Evolutionary conservation across 2,113 vertebrate genomes (phyloP).

Genomic region (Tragulus kanchil): DNA sequence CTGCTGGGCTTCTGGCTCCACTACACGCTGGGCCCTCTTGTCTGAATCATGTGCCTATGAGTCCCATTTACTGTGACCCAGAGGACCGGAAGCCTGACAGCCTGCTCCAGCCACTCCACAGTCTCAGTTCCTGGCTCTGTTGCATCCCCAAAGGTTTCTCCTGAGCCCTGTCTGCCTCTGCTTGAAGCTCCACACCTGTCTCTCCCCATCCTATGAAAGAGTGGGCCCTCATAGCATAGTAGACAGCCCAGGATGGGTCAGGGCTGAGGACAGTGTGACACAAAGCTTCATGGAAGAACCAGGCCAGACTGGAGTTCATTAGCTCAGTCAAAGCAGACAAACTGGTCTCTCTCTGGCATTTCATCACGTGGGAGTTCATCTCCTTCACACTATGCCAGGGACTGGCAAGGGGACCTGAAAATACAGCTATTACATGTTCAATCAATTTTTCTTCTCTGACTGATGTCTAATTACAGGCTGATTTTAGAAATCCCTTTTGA

Average conservation of each 20-base stretch:
- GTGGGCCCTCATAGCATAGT: background rate
- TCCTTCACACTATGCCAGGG: background rate
- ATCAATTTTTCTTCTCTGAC: background rate
- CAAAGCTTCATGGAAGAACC: background rate
- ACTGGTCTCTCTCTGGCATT: background rate
- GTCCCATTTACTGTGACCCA: background rate
- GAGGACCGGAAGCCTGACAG: background rate
- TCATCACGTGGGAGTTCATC: background rate
- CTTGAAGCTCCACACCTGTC: background rate
- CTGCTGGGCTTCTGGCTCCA: background rate
- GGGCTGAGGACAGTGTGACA: accelerated
- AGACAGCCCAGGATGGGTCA: background rate
- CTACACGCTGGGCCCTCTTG: background rate
- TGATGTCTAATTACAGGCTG: background rate
- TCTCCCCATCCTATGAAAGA: accelerated
- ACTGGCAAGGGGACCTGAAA: background rate
- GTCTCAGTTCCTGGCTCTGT: too few species aligned
- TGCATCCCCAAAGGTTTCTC: background rate
- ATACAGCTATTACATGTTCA: background rate
- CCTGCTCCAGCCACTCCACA: background rate
- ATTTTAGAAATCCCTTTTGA: background rate
- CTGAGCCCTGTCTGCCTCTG: background rate
- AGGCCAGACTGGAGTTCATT: background rate
- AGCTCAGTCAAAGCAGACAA: background rate
- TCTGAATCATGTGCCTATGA: accelerated